phyloP scores from a whole-genome alignment of 2,888 invertebrate genomes.

The Thysanoteuthis rhombus region DNA sequence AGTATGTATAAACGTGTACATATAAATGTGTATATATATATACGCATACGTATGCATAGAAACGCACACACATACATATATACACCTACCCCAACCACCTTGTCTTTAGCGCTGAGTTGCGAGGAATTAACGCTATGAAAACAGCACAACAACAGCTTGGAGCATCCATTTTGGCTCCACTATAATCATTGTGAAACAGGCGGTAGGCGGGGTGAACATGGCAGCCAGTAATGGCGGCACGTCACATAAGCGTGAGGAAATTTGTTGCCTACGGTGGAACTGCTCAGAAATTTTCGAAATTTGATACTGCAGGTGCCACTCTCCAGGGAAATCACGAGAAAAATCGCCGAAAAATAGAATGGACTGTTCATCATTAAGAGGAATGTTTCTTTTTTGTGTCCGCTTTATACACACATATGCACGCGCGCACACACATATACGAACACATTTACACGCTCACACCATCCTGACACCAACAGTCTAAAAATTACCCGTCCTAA shows the following conservation, averaged over 20 bases:
- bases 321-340: neutral
- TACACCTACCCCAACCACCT: too few relatives aligned
- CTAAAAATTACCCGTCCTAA: too few relatives aligned
- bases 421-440: neutral
- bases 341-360: neutral
- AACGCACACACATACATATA: too few relatives aligned
- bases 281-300: neutral
- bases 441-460: too few relatives aligned
- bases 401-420: neutral
- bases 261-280: neutral
- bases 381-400: neutral
- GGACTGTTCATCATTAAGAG: neutral
- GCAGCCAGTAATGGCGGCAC: neutral
- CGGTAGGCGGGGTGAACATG: neutral
- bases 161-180: neutral
- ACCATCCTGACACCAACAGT: too few relatives aligned
- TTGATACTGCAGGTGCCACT: constrained; percentile 12
- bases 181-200: neutral
- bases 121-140: neutral
- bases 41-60: too few relatives aligned
- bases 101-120: neutral
- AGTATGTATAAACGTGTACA: too few relatives aligned
- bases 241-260: neutral
- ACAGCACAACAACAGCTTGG: neutral
- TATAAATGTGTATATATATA: too few relatives aligned